Evolutionary conservation across 1,140 invertebrate genomes (phyloP), one percentile per base, ranked within the genome.

Genomic region (Brachionus angularis): DNA sequence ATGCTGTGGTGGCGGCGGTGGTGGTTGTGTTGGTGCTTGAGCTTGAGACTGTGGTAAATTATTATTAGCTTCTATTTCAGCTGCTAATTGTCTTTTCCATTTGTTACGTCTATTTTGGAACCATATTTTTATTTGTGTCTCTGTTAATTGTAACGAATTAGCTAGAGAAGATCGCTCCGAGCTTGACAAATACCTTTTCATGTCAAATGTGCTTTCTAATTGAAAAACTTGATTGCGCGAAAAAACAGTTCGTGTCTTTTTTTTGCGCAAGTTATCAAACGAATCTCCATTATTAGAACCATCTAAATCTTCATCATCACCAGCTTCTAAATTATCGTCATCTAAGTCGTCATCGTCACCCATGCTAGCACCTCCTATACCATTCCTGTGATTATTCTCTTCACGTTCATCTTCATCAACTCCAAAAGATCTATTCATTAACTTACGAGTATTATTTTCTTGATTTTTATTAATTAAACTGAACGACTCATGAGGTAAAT

Each of bases 181-280:
- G 73, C 91, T 95, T 71, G 92, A 96, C 23, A 98, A 84, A 79
- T 98, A 98, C 8, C 94, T 85, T 79, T 98, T 98, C 86, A 95
- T 88, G 79, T 98, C 94, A 80, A 98, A 98, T 0, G 93, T 98
- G 3, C 91, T 93, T 79, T 98, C 96, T 71, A 98, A 82, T 79
- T 97, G 94, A 78, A 96, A 98, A 0, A 98, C 93, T 73, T 87
- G 86, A 76, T 83, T 86, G 46, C 95, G 84, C 0, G 93, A 96
- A 83, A 98, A 98, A 0, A 98, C 95, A 0, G 95, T 98, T 55
- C 95, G 83, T 0, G 94, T 98, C 80, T 98, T 98, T 85, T 98
- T 98, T 85, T 98, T 98, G 50, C 94, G 23, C 53, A 58, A 39
- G n/a, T 58, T 58, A 33, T 58, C 53, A 39, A 58, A 58, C 16